These are phyloP conservation scores for Marmota flaviventris DNA, from an alignment of 2,113 vertebrate genomes.

Conservation along the genomic window DNA sequence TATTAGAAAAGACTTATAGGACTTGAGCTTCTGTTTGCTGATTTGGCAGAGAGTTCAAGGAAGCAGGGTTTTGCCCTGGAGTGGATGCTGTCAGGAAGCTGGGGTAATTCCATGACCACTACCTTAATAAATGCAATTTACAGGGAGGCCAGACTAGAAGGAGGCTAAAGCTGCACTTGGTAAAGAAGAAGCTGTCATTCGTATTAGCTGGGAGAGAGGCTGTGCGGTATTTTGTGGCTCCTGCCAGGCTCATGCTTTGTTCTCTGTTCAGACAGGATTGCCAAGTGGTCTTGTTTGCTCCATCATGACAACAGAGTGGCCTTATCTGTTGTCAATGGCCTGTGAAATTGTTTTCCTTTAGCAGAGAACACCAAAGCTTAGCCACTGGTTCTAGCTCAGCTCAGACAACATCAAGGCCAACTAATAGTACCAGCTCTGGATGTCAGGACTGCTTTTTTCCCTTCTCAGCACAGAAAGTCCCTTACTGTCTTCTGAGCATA, in stretches of 20 bases:
- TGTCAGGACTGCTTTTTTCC: neutral
- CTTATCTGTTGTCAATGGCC: neutral
- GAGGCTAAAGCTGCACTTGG: too few relatives aligned
- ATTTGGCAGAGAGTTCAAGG: neutral
- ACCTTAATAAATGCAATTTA: neutral
- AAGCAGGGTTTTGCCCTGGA: neutral
- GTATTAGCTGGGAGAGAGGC: neutral
- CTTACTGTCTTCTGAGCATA: neutral
- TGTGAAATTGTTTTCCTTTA: neutral
- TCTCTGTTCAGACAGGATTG: neutral
- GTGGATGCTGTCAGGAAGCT: neutral
- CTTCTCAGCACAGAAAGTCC: neutral
- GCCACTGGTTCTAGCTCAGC: fast-evolving
- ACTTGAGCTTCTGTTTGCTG: neutral
- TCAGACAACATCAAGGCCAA: neutral
- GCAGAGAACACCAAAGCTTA: neutral
- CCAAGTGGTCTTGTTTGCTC: neutral
- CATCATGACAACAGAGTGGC: neutral
- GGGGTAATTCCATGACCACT: neutral
- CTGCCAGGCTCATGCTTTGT: neutral
- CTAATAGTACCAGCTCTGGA: neutral
- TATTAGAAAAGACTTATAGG: neutral
- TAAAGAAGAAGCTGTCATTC: neutral
- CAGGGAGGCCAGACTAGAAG: neutral
- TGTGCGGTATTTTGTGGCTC: neutral